Conservation (phyloP, 2,888 invertebrate species). For the Drosophila limbata region DNA sequence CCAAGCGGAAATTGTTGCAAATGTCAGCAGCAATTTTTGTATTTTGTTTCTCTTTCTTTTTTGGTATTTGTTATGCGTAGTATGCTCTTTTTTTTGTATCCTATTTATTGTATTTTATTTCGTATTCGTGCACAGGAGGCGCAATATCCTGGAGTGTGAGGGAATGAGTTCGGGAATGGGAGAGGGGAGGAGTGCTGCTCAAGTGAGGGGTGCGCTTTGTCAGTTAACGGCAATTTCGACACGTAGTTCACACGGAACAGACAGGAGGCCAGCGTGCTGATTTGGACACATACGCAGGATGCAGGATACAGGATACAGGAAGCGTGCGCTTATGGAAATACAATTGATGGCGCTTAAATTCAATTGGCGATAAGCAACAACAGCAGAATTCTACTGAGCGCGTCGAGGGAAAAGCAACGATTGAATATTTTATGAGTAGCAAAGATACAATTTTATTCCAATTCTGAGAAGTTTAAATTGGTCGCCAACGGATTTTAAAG, state of each 20-base stretch:
- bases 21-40: constrained; percentile 67
- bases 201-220: constrained; percentile 24
- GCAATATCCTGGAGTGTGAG: constrained; percentile 11
- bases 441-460: background rate
- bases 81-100: constrained; percentile 44
- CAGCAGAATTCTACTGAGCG: background rate
- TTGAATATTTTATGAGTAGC: background rate
- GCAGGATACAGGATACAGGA: constrained; percentile 50
- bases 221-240: constrained; percentile 64
- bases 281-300: constrained; percentile 45
- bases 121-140: constrained; percentile 18
- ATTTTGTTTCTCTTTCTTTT: constrained; percentile 24
- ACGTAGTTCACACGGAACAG: constrained; percentile 53
- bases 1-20: constrained; percentile 78
- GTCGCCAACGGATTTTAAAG: background rate
- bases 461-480: background rate
- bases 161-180: background rate
- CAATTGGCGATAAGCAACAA: constrained; percentile 43
- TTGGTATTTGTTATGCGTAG: constrained; percentile 28
- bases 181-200: background rate
- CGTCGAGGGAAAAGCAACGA: background rate
- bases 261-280: constrained; percentile 41
- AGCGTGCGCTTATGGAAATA: constrained; percentile 56
- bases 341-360: constrained; percentile 59
- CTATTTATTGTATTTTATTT: constrained; percentile 55